phyloP scores from a whole-genome alignment of 2,888 invertebrate species.

The Agriopis leucophaearia region DNA sequence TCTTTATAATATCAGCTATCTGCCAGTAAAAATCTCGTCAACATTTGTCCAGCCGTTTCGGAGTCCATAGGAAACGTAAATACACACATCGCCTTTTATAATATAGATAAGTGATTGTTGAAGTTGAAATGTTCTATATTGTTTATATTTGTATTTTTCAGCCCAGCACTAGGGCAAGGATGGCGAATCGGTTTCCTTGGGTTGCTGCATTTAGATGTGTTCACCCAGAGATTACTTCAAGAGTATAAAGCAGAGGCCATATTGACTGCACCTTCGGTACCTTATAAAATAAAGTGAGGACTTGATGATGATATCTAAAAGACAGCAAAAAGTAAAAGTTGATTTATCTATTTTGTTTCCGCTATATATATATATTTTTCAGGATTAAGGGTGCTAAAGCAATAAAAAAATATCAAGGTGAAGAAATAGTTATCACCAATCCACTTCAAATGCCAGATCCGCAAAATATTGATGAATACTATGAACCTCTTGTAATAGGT shows the following conservation, averaged over 20 bases:
- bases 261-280: constrained; percentile 94
- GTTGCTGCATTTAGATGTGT: constrained; percentile 95
- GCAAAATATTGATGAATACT: constrained; percentile 89
- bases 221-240: constrained; percentile 93
- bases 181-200: constrained; percentile 96
- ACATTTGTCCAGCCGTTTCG: no score
- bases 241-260: constrained; percentile 94
- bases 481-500: constrained; percentile 95
- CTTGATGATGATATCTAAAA: not conserved
- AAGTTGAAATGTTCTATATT: not conserved
- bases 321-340: not conserved
- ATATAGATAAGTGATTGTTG: no score
- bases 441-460: constrained; percentile 91
- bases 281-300: constrained; percentile 89
- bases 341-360: not conserved
- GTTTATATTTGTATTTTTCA: constrained; percentile 62
- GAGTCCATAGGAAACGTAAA: no score
- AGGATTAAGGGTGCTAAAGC: constrained; percentile 91
- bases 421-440: constrained; percentile 90
- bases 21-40: no score
- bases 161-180: constrained; percentile 95
- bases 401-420: constrained; percentile 88
- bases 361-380: constrained; percentile 59
- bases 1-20: no score
- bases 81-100: no score